Base-by-base conservation (phyloP, 2,888 invertebrate genomes). In the Lepetodrilus schrolli region DNA sequence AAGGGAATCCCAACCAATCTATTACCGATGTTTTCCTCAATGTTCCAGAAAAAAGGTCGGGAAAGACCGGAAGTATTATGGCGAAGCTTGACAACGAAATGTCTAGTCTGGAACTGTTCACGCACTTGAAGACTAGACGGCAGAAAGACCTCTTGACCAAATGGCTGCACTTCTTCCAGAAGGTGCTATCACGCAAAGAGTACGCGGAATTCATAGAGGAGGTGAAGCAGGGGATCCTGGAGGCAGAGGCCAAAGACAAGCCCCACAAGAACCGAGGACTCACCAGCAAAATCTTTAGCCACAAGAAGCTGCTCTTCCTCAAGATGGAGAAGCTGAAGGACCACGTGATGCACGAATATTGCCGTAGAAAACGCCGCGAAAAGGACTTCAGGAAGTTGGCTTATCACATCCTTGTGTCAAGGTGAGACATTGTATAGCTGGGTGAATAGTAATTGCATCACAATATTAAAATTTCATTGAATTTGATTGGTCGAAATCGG, bases 141-240 rank as follows among this genome's bases (percentile, higher is more conserved):
- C 78, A 80, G 68, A 73, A 75, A 36, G 78, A 80, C 10, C 66
- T 78, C 51, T 73, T 77, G 13, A 70, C 77, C 23, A 75, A 77
- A 37, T 80, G 80, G 80, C 69, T 80, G 34, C 72, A 75, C 43
- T 80, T 80, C 72, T 79, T 77, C 70, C 78, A 79, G 73, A 76
- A 77, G 70, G 77, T 77, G 66, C 72, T 79, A 49, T 73, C 80
- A 5, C 72, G 77, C 26, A 76, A 58, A 70, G 76, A 68, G 26
- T 68, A 68, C 30, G 43, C 38, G 1, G 21, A 47, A 2, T 68
- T 68, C 47, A 68, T 68, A 7, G 68, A 38, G n/a, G 68, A 68
- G 13, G 68, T 68, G 23, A 68, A 47, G 47, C 26, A 47, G 23
- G 43, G 38, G 4, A 38, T 43, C 23, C 30, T 47, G 0, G 38